A percentile compares a stretch with the other conserved stretches of the same genome.
Evolutionary conservation across 2,113 vertebrate species (phyloP).

Genomic region (Eonycteris spelaea): DNA sequence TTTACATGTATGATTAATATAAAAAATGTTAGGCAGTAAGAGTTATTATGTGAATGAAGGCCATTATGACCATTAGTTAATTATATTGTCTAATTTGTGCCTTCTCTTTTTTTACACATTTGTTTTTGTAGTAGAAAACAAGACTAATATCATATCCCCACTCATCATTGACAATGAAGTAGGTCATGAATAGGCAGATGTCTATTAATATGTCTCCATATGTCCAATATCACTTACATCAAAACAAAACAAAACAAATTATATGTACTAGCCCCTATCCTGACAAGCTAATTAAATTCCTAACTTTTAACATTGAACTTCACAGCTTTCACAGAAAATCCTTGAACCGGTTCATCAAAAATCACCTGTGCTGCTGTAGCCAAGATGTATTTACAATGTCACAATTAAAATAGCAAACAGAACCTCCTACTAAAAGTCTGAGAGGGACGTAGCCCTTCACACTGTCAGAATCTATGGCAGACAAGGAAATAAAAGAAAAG

Average conservation of each 20-base stretch:
- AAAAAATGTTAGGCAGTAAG: not conserved
- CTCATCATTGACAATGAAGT: not conserved
- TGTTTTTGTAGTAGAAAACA: not conserved
- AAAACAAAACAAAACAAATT: not conserved
- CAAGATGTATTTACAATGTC: slow-evolving; percentile 32
- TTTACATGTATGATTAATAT: not conserved
- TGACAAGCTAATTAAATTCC: not conserved
- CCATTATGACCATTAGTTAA: not conserved
- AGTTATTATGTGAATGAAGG: not conserved
- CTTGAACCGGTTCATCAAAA: slow-evolving; percentile 30
- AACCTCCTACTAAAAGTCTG: not conserved
- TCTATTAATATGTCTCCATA: not conserved
- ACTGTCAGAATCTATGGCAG: not conserved
- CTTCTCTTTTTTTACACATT: not conserved
- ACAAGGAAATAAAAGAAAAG: not conserved
- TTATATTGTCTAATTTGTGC: not conserved
- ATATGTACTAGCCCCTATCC: rapidly evolving
- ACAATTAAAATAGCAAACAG: not conserved
- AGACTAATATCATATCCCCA: rapidly evolving
- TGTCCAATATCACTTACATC: not conserved
- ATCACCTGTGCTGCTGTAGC: slow-evolving; percentile 1
- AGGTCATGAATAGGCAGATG: not conserved
- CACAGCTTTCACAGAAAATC: not conserved
- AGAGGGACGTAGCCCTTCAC: not conserved
- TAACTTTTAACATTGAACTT: not conserved